Percentiles rank a stretch among this genome's conserved stretches.
Evolutionary conservation across 2,797 vertebrate species (phyloP).

Genomic region (Borostomias antarcticus): DNA sequence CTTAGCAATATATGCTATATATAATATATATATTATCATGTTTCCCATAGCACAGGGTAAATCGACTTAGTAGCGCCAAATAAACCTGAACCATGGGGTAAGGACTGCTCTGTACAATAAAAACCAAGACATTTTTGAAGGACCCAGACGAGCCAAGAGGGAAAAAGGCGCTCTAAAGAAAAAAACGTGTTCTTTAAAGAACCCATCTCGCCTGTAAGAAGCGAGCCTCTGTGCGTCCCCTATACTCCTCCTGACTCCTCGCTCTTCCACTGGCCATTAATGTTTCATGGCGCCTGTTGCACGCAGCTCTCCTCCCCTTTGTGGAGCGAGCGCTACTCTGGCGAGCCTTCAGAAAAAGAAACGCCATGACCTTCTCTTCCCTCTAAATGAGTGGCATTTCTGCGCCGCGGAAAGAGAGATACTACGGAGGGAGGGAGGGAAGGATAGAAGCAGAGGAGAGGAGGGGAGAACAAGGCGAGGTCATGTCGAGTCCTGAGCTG

Average conservation of each 20-base stretch:
- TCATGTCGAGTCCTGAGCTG: slow-evolving; percentile 36
- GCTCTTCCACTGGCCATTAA: slow-evolving; percentile 51
- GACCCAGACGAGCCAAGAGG: slow-evolving; percentile 15
- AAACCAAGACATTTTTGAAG: slow-evolving; percentile 22
- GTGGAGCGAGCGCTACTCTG: slow-evolving; percentile 45
- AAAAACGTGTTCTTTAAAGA: neutral
- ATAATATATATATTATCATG: too few relatives aligned
- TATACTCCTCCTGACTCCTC: slow-evolving; percentile 34
- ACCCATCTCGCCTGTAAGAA: slow-evolving; percentile 32
- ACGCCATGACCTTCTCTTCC: slow-evolving; percentile 55
- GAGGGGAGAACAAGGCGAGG: slow-evolving; percentile 27
- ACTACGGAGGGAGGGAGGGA: slow-evolving; percentile 2
- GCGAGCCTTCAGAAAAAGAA: slow-evolving; percentile 46
- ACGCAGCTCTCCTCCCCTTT: slow-evolving; percentile 46
- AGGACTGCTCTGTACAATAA: slow-evolving; percentile 11
- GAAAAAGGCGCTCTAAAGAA: slow-evolving; percentile 22
- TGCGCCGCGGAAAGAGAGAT: slow-evolving; percentile 32
- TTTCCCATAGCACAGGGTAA: too few relatives aligned
- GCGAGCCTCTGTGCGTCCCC: slow-evolving; percentile 37
- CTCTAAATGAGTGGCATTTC: slow-evolving; percentile 52
- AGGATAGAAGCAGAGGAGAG: slow-evolving; percentile 36
- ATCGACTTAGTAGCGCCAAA: neutral
- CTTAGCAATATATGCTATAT: too few relatives aligned
- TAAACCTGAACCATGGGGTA: neutral
- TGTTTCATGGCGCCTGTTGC: slow-evolving; percentile 63